Evolutionary conservation across 2,888 invertebrate species (phyloP), one percentile per base, ranked within the genome.

Genomic region (Sabellastarte sp.): DNA sequence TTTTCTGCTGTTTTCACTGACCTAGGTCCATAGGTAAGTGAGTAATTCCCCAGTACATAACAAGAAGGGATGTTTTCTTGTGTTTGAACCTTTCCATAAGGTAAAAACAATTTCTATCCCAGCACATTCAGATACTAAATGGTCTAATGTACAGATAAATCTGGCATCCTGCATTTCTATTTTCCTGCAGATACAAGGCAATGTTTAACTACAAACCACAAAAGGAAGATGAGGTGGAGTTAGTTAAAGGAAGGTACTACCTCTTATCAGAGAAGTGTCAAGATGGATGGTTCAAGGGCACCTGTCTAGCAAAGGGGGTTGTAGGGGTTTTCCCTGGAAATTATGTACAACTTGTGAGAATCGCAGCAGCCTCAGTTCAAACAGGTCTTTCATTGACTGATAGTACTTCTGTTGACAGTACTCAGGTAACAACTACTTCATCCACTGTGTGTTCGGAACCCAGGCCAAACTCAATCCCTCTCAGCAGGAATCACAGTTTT

Each of bases 251-350:
- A 61, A 97, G 98, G 84, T 81, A 81, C 63, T 93, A 97, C 61
- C 93, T 91, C 82, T 97, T 98, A 66, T 88, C 95, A 83, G 97
- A 98, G 86, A 95, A 95, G 83, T 98, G 98, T 85, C 96, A 97
- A 84, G 98, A 98, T 85, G 98, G 98, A 72, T 99, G 98, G 98
- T 98, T 90, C 87, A 95, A 97, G 75, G 98, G 98, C 74, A 93
- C 95, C 71, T 95, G 93, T 77, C 90, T 95, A 77, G 74, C 75
- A 50, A 73, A 77, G 4, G 78, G 77, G 3, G 88, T 93, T 73
- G 92, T 92, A 51, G 98, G 98, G 68, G 98, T 97, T 79, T 98
- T 98, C 88, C 98, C 98, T 30, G 98, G 98, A 79, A 93, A 98
- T 86, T 93, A 93, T 84, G 93, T 93, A 57, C 91, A 93, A 80